phyloP scores from a whole-genome alignment of 2,113 vertebrate genomes.

The Proteles cristata region DNA sequence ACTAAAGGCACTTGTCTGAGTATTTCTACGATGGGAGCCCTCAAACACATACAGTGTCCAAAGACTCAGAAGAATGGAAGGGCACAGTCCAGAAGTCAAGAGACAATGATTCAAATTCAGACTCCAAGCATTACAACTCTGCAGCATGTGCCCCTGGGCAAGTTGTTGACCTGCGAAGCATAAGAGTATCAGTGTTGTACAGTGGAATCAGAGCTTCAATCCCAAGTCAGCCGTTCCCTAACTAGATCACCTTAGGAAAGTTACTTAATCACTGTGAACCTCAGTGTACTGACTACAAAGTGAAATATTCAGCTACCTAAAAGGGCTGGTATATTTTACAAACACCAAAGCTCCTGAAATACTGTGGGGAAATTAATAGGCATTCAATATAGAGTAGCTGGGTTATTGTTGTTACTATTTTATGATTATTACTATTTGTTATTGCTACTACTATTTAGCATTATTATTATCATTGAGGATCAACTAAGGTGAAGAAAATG shows the following conservation, averaged over 20 bases:
- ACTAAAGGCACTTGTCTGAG: background rate
- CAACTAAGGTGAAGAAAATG: conserved; percentile 32
- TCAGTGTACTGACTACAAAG: background rate
- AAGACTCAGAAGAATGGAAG: conserved; percentile 22
- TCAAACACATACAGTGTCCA: background rate
- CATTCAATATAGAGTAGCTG: background rate
- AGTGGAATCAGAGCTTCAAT: background rate
- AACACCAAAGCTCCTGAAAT: conserved; percentile 21
- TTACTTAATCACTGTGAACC: background rate
- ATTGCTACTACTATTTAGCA: background rate
- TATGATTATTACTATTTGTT: conserved; percentile 1
- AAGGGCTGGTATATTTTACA: background rate
- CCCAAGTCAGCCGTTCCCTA: background rate
- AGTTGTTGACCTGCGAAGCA: background rate
- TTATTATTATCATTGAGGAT: conserved; percentile 1
- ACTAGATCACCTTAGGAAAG: background rate
- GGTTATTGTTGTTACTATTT: background rate
- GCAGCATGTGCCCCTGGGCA: background rate
- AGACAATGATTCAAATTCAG: conserved; percentile 36
- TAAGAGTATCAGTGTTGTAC: background rate
- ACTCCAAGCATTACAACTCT: background rate
- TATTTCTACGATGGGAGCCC: background rate
- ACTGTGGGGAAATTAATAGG: background rate
- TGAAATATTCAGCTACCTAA: conserved; percentile 12
- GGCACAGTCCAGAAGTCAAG: background rate